phyloP scores from a whole-genome alignment of 2,113 vertebrate genomes.

The Pipa parva region DNA sequence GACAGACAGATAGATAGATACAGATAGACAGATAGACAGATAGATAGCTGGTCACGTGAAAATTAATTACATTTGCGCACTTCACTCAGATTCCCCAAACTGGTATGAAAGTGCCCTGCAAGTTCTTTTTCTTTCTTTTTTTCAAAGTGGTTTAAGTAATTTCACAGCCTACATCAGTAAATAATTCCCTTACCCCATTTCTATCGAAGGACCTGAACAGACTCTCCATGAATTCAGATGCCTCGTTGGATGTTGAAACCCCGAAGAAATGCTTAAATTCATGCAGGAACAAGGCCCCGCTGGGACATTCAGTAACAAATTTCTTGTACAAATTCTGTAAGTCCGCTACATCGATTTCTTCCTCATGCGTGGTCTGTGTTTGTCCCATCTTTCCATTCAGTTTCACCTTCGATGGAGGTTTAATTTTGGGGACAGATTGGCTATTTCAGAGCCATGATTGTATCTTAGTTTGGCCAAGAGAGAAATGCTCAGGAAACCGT shows the following conservation, averaged over 20 bases:
- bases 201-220: slow-evolving; percentile 67
- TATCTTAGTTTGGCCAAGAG: not conserved
- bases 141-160: too few relatives aligned
- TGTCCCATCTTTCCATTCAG: too few relatives aligned
- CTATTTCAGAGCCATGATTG: not conserved
- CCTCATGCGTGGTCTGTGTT: slow-evolving; percentile 46
- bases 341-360: slow-evolving; percentile 56
- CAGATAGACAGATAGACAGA: too few relatives aligned
- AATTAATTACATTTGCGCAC: too few relatives aligned
- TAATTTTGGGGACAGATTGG: not conserved
- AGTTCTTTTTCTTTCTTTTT: too few relatives aligned
- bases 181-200: slow-evolving; percentile 66
- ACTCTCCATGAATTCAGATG: slow-evolving; percentile 59
- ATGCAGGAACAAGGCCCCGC: slow-evolving; percentile 61
- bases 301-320: slow-evolving; percentile 65
- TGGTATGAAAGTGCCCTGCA: too few relatives aligned
- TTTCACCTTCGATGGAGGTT: too few relatives aligned
- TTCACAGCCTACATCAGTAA: too few relatives aligned
- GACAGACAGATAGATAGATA: too few relatives aligned
- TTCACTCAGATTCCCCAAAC: too few relatives aligned
- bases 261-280: slow-evolving; percentile 70
- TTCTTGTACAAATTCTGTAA: slow-evolving; percentile 68
- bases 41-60: too few relatives aligned
- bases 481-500: not conserved
- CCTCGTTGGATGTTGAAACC: slow-evolving; percentile 57